Base-by-base conservation (phyloP, 1,140 invertebrate species). In the Drosophila simulans region DNA sequence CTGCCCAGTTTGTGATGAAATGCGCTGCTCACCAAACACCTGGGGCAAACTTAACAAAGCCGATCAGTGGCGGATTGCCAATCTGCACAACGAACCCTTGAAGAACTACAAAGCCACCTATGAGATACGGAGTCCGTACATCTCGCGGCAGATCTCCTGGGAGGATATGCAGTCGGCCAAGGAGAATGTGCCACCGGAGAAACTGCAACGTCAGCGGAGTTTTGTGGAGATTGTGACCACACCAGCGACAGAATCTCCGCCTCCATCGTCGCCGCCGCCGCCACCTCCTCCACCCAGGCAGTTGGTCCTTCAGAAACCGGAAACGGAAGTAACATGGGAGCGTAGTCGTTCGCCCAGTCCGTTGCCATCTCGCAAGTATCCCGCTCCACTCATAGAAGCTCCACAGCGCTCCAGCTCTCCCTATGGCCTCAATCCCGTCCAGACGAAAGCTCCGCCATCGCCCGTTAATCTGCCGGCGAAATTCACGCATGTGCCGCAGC, bases 51-150 rank as follows among this genome's bases (percentile, higher is more conserved):
- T 90, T 0, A 90, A 13, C 11, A 76, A 79, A n/a, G 81, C 82
- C 10, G 86, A 90, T 55, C 86, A 86, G n/a, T 90, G 88, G 88
- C 82, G 86, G 34, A 65, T 91, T 5, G 86, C 84, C 35, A 90
- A 90, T 52, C 39, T 90, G 12, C 68, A 66, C 7, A 80, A 83
- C 25, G 90, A 91, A 27, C 55, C 62, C n/a, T 49, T 90, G 53
- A 69, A 78, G 42, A 91, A 84, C 35, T 91, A 91, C 53, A 80
- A 89, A 52, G 85, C 90, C 54, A 91, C 90, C 55, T 91, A 91
- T 49, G 90, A 91, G 52, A 68, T 91, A 20, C 80, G 86, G 5
- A 91, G 90, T 77, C 90, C 90, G 0, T 90, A 88, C 43, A 51
- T 90, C 25, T 89, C 86, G 7, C 65, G 90, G 0, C 90, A 91